phyloP scores from a whole-genome alignment of 2,797 vertebrate genomes.

The Brotogeris chrysoptera region DNA sequence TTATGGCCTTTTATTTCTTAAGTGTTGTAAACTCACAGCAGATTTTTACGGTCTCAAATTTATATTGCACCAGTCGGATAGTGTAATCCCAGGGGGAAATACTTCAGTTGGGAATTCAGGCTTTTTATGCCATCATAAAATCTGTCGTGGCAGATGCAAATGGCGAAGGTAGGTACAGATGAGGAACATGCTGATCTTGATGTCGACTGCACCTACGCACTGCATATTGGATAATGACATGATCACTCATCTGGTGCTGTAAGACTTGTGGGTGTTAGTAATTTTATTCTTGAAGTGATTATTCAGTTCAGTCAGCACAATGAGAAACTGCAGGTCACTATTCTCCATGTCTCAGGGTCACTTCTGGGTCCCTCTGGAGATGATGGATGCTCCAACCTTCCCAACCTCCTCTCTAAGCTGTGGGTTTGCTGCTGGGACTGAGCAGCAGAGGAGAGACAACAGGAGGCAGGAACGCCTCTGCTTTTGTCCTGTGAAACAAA shows the following conservation, averaged over 20 bases:
- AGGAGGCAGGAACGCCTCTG: rapidly evolving
- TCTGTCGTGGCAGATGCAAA: background rate
- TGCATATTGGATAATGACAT: background rate
- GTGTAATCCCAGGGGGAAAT: conserved; percentile 3
- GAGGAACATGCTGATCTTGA: background rate
- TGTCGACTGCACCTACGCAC: background rate
- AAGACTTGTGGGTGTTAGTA: background rate
- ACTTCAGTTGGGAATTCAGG: background rate
- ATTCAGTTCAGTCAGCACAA: background rate
- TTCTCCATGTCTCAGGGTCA: background rate
- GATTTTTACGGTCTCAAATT: conserved; percentile 41
- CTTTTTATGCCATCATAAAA: conserved; percentile 12
- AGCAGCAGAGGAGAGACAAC: rapidly evolving
- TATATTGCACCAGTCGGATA: background rate
- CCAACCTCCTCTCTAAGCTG: background rate
- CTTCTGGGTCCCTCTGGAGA: background rate
- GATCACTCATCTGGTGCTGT: conserved; percentile 2
- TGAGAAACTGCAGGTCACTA: background rate
- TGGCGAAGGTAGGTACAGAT: background rate
- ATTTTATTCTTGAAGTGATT: background rate
- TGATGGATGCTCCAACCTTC: background rate
- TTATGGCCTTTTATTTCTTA: conserved; percentile 43
- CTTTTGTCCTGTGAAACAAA: background rate
- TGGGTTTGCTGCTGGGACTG: too few species aligned
- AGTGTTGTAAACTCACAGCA: conserved; percentile 7